A percentile compares a stretch with the other conserved stretches of the same genome.
Conservation (phyloP, 2,797 vertebrate species). For the Gambusia yucatana region DNA sequence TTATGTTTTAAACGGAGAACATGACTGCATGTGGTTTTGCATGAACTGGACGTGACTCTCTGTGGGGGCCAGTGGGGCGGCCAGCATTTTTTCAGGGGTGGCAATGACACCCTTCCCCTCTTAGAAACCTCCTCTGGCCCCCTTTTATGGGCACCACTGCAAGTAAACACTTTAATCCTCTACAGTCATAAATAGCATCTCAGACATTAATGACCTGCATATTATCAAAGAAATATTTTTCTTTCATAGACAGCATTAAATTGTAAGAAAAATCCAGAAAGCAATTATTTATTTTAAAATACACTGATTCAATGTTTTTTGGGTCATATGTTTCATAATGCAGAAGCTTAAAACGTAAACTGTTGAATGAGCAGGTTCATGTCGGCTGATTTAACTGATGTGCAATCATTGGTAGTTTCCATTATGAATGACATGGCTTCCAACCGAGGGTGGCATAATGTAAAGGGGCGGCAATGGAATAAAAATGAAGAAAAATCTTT, state of each 20-base stretch:
- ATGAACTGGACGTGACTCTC: neutral
- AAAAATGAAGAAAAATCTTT: neutral
- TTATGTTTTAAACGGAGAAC: neutral
- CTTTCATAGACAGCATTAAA: neutral
- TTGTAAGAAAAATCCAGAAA: neutral
- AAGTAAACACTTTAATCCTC: neutral
- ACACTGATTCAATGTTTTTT: neutral
- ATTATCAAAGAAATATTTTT: neutral
- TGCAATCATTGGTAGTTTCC: neutral
- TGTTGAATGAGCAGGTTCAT: neutral
- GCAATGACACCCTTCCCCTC: neutral
- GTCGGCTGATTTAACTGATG: neutral
- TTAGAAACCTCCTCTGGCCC: too few species aligned
- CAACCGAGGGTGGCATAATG: neutral
- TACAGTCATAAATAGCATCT: neutral
- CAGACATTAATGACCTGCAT: neutral
- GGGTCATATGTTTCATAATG: neutral
- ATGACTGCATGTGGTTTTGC: neutral
- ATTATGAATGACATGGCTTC: neutral
- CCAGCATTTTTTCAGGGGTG: too few species aligned
- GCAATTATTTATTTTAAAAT: neutral
- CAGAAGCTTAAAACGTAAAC: neutral
- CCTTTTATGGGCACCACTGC: neutral
- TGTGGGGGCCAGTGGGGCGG: neutral
- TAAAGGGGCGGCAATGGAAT: neutral